Evolutionary conservation across 2,113 vertebrate genomes (phyloP), one percentile per base, ranked within the genome.

Genomic region (Nothobranchius kuhntae): DNA sequence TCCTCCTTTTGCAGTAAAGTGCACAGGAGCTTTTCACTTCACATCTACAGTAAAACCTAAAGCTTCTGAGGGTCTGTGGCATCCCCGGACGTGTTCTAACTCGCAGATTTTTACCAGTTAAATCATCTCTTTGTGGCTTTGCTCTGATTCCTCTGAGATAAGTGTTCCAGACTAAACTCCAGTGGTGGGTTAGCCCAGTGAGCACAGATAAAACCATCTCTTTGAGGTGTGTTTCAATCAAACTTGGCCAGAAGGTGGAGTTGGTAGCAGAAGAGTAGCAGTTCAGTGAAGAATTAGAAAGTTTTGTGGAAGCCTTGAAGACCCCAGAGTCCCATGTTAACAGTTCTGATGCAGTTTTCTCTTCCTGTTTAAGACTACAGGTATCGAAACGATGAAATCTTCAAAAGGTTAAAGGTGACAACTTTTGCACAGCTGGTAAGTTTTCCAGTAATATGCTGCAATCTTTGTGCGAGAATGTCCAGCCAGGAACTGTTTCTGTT

Each of bases 361-460:
- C 17, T 14, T 51, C 38, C 7, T 46, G 26, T 68, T 64, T 59
- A 57, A 95, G 98, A 98, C 94, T 98, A 98, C 89, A 95, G 95
- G n/a, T 98, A 98, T 50, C 95, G 88, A 89, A 97, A 95, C 86
- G 95, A 95, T 30, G 98, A 99, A 83, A 92, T 98, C 68, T 99
- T 99, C 73, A 99, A 97, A 79, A 94, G 98, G 65, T 88, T 99
- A 21, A 98, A 97, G 78, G 95, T 97, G 75, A 95, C 95, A 0
- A 99, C 96, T 8, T 95, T 99, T 88, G 96, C 96, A 71, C 96
- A 99, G 7, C 3, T 99, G 95, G 98, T 99, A 88, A 6, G 96
- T n/a, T 13, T 38, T 38, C 14, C 35, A 9, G 3, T 26, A 40
- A 40, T 9, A 1, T 48, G 55, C 52, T 53, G 15, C 55, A 42